Evolutionary conservation across 2,113 vertebrate species (phyloP).

Genomic region (Nerophis lumbriciformis): DNA sequence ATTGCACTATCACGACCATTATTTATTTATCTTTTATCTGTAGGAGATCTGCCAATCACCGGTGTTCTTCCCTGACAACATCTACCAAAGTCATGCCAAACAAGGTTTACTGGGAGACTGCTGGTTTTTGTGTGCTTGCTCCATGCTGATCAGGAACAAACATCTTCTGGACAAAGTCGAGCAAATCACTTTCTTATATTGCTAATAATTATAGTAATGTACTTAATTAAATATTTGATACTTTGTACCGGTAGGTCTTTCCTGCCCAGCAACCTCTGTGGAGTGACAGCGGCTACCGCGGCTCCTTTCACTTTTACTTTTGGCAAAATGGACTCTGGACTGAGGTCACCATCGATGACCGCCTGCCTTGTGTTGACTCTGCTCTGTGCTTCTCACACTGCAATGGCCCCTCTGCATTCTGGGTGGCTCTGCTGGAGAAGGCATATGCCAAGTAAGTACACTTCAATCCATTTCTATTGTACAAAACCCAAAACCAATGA

Average conservation of each 20-base stretch:
- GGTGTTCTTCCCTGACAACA: slow-evolving; percentile 76
- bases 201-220: background rate
- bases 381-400: slow-evolving; percentile 90
- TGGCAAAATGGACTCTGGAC: slow-evolving; percentile 90
- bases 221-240: background rate
- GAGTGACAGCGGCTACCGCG: slow-evolving; percentile 77
- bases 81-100: slow-evolving; percentile 77
- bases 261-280: slow-evolving; percentile 83
- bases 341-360: slow-evolving; percentile 85
- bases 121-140: slow-evolving; percentile 94
- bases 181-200: background rate
- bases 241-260: slow-evolving; percentile 80
- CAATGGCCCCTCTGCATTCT: slow-evolving; percentile 82
- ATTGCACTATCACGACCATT: background rate
- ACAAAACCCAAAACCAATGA: too few species aligned
- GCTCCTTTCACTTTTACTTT: slow-evolving; percentile 80
- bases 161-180: slow-evolving; percentile 82
- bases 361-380: slow-evolving; percentile 84
- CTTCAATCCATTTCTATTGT: too few species aligned
- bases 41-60: slow-evolving; percentile 85
- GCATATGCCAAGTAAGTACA: slow-evolving; percentile 91
- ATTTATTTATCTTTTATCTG: background rate
- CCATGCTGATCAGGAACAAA: slow-evolving; percentile 80
- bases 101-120: slow-evolving; percentile 94
- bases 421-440: slow-evolving; percentile 92